phyloP scores from a whole-genome alignment of 2,113 vertebrate genomes.

The Mormyrus lacerda region DNA sequence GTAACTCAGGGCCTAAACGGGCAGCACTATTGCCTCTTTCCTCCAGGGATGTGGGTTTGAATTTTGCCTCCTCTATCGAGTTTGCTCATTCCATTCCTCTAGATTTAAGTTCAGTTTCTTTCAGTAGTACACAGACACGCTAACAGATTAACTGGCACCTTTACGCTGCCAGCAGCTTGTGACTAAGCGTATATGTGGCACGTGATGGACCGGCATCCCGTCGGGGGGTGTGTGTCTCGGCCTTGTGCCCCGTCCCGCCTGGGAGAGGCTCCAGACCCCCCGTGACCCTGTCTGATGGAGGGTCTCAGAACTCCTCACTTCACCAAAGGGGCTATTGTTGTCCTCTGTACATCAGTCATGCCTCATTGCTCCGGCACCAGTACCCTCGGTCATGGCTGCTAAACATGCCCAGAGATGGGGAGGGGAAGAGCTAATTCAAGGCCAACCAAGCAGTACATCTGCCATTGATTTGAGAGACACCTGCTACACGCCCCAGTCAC shows the following conservation, averaged over 20 bases:
- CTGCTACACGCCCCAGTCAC: neutral
- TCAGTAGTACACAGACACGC: neutral
- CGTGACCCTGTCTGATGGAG: neutral
- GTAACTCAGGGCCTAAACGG: neutral
- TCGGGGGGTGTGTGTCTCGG: neutral
- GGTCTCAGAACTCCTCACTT: neutral
- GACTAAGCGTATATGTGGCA: neutral
- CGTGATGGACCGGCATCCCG: neutral
- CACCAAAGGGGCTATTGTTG: neutral
- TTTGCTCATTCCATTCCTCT: neutral
- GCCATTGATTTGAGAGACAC: neutral
- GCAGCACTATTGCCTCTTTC: neutral
- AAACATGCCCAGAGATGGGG: neutral
- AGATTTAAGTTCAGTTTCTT: neutral
- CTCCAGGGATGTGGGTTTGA: neutral
- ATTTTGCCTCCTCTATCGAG: neutral
- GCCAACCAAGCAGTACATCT: conserved; percentile 1
- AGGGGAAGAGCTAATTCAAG: neutral
- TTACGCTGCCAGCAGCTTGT: neutral
- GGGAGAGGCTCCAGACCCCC: neutral
- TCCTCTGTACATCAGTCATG: conserved; percentile 2
- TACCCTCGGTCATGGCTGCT: neutral
- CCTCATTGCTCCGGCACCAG: neutral
- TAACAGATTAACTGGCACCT: neutral
- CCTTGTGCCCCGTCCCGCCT: neutral